Evolutionary conservation across 2,113 vertebrate genomes (phyloP).

Genomic region (Microcebus griseorufus): DNA sequence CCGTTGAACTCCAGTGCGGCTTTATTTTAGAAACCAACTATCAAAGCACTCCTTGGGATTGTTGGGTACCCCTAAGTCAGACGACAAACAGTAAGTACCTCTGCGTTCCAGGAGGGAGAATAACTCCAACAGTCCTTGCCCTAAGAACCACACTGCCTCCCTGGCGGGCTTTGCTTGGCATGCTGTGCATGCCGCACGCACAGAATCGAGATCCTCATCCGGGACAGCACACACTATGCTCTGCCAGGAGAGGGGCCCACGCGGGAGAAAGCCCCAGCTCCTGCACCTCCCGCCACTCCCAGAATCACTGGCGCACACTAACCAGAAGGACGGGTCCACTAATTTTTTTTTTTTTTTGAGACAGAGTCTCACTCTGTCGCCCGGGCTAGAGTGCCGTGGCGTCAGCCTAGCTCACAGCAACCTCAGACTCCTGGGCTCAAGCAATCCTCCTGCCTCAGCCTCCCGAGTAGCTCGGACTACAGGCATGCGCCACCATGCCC

Average conservation of each 20-base stretch:
- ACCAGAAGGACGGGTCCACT: background rate
- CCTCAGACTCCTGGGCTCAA: no score
- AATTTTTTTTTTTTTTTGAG: background rate
- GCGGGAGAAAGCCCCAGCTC: background rate
- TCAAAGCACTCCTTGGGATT: background rate
- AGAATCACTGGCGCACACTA: background rate
- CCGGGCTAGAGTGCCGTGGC: no score
- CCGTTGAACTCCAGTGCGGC: background rate
- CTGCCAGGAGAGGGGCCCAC: background rate
- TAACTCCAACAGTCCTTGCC: background rate
- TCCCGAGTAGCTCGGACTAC: no score
- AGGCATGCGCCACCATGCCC: no score
- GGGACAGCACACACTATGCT: fast-evolving
- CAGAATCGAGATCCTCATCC: background rate
- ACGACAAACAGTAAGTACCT: background rate
- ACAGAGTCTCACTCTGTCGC: no score
- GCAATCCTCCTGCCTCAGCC: no score
- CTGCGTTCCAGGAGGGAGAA: background rate
- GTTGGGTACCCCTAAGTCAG: background rate
- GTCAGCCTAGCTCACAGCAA: no score
- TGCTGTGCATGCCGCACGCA: background rate
- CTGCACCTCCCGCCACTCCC: background rate
- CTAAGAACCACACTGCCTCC: background rate
- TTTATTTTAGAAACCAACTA: background rate
- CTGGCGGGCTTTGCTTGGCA: background rate